Evolutionary conservation across 2,888 invertebrate genomes (phyloP).

Genomic region (Drosophila tripunctata): DNA sequence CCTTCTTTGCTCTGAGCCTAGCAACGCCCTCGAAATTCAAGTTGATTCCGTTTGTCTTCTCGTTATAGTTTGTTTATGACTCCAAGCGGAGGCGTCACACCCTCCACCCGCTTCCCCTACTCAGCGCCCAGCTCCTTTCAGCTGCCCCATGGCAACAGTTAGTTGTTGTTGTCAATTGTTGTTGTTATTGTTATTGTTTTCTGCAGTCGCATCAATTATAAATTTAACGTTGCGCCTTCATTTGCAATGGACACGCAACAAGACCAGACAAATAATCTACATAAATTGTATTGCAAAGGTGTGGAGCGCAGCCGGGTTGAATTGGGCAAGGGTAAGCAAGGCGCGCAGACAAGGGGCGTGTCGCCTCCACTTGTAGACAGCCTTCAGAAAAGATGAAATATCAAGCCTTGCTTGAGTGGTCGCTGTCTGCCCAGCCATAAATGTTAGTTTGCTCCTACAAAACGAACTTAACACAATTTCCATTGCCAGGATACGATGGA

Average conservation of each 20-base stretch:
- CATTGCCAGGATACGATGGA: slow-evolving; percentile 15
- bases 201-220: slow-evolving; percentile 67
- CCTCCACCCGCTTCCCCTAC: neutral
- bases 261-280: slow-evolving; percentile 43
- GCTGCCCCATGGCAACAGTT: slow-evolving; percentile 49
- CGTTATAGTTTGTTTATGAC: slow-evolving; percentile 62
- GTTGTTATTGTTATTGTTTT: slow-evolving; percentile 37
- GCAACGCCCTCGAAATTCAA: slow-evolving; percentile 61
- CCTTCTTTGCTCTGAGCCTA: slow-evolving; percentile 31
- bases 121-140: neutral
- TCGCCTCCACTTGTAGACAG: neutral
- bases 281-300: slow-evolving; percentile 7
- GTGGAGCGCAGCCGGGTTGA: too few relatives aligned
- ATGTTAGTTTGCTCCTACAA: neutral
- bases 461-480: slow-evolving; percentile 23
- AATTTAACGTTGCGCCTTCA: slow-evolving; percentile 53
- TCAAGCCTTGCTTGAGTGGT: slow-evolving; percentile 1
- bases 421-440: slow-evolving; percentile 9
- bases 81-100: slow-evolving; percentile 28
- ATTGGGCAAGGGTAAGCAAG: too few relatives aligned
- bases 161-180: slow-evolving; percentile 68
- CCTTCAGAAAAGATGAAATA: slow-evolving; percentile 16
- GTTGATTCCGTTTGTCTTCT: slow-evolving; percentile 35
- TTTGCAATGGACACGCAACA: slow-evolving; percentile 59
- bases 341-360: neutral